Conservation (phyloP, 2,888 invertebrate genomes). For the Tetramorium bicarinatum region DNA sequence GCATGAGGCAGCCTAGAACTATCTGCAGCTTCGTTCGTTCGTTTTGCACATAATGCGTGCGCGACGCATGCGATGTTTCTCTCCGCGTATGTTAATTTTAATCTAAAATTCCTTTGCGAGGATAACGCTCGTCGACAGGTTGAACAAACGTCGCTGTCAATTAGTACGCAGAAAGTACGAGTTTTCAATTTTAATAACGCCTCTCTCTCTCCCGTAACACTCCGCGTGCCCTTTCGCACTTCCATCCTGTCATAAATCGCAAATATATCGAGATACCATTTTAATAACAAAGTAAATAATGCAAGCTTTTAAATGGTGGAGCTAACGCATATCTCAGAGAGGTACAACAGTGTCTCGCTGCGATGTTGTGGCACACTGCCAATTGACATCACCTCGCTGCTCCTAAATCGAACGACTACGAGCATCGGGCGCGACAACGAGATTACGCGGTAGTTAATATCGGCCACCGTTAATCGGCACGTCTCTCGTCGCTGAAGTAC, state of each 20-base stretch:
- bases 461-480: conserved; percentile 69
- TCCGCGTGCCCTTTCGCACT: neutral
- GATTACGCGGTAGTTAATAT: conserved; percentile 68
- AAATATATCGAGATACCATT: neutral
- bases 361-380: conserved; percentile 12
- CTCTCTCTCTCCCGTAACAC: neutral
- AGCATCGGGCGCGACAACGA: conserved; percentile 58
- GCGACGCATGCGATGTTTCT: conserved; percentile 4
- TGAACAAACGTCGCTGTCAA: conserved; percentile 40
- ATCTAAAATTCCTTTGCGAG: conserved; percentile 49
- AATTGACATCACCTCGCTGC: conserved; percentile 9
- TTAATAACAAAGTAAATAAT: conserved; percentile 14
- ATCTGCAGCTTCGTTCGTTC: conserved; percentile 20
- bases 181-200: conserved; percentile 35
- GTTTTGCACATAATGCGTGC: conserved; percentile 42
- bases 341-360: neutral
- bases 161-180: conserved; percentile 30
- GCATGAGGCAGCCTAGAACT: conserved; percentile 12
- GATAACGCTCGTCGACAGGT: conserved; percentile 39
- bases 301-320: neutral
- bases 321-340: neutral
- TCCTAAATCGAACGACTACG: conserved; percentile 59
- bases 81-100: conserved; percentile 40
- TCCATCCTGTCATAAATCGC: neutral
- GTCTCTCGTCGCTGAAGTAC: conserved; percentile 56